Percentiles rank a stretch among this genome's conserved stretches.
phyloP scores from a whole-genome alignment of 1,140 invertebrate species.

The Platyura marginata region DNA sequence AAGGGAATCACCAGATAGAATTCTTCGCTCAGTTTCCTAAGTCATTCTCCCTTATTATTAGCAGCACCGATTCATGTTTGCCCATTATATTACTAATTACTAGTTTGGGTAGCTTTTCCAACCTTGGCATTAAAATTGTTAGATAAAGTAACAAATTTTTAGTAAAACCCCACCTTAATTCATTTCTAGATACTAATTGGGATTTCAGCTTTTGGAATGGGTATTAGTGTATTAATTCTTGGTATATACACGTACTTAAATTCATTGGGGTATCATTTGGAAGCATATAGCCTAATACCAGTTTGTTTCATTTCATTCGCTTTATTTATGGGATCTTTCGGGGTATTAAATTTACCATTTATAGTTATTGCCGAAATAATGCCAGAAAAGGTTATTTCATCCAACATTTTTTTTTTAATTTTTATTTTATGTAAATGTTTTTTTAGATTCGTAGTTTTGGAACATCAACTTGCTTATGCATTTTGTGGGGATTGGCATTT shows the following conservation, averaged over 20 bases:
- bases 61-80: no score
- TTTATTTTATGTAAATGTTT: no score
- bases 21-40: neutral
- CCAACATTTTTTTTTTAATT: slow-evolving; percentile 13
- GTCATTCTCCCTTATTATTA: neutral
- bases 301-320: slow-evolving; percentile 16
- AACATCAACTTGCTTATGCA: slow-evolving; percentile 12
- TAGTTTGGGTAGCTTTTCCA: no score
- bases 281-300: slow-evolving; percentile 11
- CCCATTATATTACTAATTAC: no score
- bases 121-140: no score
- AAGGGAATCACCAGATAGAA: neutral
- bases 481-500: slow-evolving; percentile 14
- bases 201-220: neutral
- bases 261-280: neutral
- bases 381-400: slow-evolving; percentile 16
- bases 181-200: neutral
- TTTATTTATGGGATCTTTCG: slow-evolving; percentile 14
- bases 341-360: slow-evolving; percentile 16
- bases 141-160: no score
- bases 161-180: neutral
- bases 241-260: slow-evolving; percentile 1
- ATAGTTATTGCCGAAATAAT: slow-evolving; percentile 18
- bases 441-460: slow-evolving; percentile 9
- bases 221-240: neutral